A percentile compares a stretch with the other conserved stretches of the same genome.
Conservation (phyloP, 1,140 invertebrate genomes). For the Diplogasteroides magnus region DNA sequence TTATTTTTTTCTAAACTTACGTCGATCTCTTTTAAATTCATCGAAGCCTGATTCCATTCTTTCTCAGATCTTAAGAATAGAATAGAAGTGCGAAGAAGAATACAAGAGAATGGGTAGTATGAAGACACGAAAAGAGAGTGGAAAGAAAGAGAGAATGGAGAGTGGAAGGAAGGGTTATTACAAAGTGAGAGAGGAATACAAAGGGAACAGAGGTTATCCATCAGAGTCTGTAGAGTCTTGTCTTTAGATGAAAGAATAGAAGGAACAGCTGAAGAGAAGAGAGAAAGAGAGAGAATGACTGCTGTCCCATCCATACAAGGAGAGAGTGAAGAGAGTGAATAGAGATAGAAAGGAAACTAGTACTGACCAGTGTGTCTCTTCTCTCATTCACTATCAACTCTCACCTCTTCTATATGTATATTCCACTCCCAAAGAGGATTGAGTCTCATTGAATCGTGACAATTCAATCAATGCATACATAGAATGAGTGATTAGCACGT, state of each 20-base stretch:
- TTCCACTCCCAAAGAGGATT: too few relatives aligned
- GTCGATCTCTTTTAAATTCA: not conserved
- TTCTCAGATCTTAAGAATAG: conserved; percentile 14
- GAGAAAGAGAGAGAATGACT: not conserved
- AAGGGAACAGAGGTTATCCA: too few relatives aligned
- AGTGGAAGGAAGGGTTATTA: not conserved
- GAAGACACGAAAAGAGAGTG: not conserved
- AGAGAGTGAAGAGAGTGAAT: not conserved
- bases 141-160: conserved; percentile 4
- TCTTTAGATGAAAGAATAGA: too few relatives aligned
- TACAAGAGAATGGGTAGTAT: conserved; percentile 7
- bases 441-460: too few relatives aligned
- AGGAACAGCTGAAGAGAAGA: not conserved
- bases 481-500: too few relatives aligned
- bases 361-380: too few relatives aligned
- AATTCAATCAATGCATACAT: too few relatives aligned
- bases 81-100: conserved; percentile 11
- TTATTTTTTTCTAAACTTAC: conserved; percentile 3
- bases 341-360: not conserved
- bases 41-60: not conserved
- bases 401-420: too few relatives aligned
- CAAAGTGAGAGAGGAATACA: conserved; percentile 8
- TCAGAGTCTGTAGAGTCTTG: too few relatives aligned
- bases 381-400: too few relatives aligned
- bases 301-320: not conserved